Evolutionary conservation across 2,113 vertebrate genomes (phyloP).

Genomic region (Aegithalos caudatus): DNA sequence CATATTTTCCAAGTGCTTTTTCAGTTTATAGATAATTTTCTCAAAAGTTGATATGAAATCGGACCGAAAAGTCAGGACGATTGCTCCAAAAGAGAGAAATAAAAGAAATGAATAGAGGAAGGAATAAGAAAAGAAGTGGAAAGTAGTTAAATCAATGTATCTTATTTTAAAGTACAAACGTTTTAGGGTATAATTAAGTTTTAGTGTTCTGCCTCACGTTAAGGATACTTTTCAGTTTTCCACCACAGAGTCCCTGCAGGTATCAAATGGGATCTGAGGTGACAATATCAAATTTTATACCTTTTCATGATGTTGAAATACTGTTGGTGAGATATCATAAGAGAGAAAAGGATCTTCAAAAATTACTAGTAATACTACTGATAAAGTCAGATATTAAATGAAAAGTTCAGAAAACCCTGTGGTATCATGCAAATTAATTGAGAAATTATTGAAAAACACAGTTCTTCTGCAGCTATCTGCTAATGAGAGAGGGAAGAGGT

Average conservation of each 20-base stretch:
- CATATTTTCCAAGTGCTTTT: not conserved
- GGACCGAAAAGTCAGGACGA: not conserved
- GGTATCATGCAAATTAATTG: not conserved
- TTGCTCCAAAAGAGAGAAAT: not conserved
- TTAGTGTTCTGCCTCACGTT: not conserved
- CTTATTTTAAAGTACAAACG: rapidly evolving
- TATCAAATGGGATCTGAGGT: not conserved
- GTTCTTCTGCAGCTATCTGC: not conserved
- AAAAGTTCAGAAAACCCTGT: not conserved
- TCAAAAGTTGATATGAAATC: not conserved
- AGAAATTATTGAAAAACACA: not conserved
- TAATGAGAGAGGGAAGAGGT: not conserved
- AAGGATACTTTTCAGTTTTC: not conserved
- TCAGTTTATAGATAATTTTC: not conserved
- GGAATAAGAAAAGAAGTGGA: not conserved
- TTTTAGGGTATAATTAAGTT: not conserved
- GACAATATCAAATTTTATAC: not conserved
- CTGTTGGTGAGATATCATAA: not conserved
- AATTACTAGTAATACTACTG: not conserved
- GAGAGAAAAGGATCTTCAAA: not conserved
- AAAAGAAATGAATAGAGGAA: not conserved
- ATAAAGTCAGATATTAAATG: not conserved
- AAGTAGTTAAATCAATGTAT: not conserved
- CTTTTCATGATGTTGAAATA: not conserved
- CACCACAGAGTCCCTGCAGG: not conserved